Base-by-base conservation (phyloP, 1,140 invertebrate genomes). In the Steinernema khuongi region DNA sequence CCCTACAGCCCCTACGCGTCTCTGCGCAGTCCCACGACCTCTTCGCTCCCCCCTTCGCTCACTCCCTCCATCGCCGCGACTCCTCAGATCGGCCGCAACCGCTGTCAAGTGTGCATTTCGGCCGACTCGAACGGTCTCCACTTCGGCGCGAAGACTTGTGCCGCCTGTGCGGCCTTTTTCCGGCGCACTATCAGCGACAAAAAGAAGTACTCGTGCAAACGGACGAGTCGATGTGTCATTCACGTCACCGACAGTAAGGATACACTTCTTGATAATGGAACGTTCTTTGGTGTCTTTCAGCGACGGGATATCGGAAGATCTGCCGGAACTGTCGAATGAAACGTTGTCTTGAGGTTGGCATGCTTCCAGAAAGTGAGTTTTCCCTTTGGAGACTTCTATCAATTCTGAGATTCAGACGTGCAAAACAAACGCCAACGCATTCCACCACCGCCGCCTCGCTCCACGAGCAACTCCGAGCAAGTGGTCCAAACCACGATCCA, bases 241-340 rank as follows among this genome's bases (percentile, higher is more conserved):
- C 66, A 32, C 11, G 30, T 30, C 22, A 74, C 36, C 7, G 73
- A 74, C 33, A 28, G 73, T 74, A n/a, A 44, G 70, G 26, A 22
- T 7, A 60, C 4, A 73, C 29, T 76, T 73, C 71, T 72, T 28
- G n/a, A n/a, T n/a, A n/a, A n/a, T n/a, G n/a, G n/a, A n/a, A n/a
- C n/a, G n/a, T n/a, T n/a, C n/a, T n/a, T n/a, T n/a, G n/a, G n/a
- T n/a, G n/a, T n/a, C n/a, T n/a, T 80, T 70, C 28, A 78, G 79
- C 79, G 1, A 74, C 78, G 28, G 79, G 79, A 28, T 80, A 80
- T 44, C 73, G 79, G 17, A 80, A 80, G 60, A 80, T 80, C 26
- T 80, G 79, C 31, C 77, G 79, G 17, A 73, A 75, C 41, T 80
- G 79, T 29, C 43, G 79, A 18, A 81, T 80, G 75, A 80, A 81